These are phyloP conservation scores for Cheirogaleus medius DNA, from an alignment of 2,113 vertebrate genomes.

Conservation along the genomic window DNA sequence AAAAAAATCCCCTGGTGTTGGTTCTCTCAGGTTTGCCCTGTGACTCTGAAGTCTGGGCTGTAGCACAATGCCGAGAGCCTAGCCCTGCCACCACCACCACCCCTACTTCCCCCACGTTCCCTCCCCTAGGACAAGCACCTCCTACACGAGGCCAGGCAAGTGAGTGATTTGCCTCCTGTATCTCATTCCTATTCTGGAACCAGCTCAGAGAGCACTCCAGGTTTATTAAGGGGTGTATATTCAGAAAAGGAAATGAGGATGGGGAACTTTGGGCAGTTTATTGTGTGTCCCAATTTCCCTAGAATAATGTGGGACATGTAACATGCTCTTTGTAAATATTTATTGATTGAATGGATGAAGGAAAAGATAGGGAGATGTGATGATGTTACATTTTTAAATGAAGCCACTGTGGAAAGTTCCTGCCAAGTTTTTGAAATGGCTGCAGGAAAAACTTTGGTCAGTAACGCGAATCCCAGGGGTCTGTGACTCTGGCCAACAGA, in stretches of 20 bases:
- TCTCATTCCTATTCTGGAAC: background rate
- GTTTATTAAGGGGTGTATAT: accelerated
- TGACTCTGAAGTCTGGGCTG: background rate
- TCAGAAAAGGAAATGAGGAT: background rate
- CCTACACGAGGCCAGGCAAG: background rate
- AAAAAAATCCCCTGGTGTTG: background rate
- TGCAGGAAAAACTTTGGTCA: background rate
- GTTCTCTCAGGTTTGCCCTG: background rate
- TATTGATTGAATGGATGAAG: background rate
- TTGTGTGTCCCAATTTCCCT: background rate
- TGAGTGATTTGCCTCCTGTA: background rate
- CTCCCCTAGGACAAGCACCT: background rate
- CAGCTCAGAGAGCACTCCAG: background rate
- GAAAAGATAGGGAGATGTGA: background rate
- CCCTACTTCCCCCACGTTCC: too few relatives aligned
- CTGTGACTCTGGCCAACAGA: background rate
- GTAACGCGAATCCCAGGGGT: background rate
- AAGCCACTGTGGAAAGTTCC: background rate
- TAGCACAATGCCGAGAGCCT: background rate
- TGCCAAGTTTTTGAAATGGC: background rate
- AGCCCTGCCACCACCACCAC: background rate
- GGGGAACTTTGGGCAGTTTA: background rate
- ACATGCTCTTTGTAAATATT: background rate
- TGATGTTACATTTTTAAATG: background rate
- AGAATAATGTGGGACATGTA: background rate